Evolutionary conservation across 64 coral and sea anemone genomes (phyloP).

Genomic region (Stylophora pistillata): DNA sequence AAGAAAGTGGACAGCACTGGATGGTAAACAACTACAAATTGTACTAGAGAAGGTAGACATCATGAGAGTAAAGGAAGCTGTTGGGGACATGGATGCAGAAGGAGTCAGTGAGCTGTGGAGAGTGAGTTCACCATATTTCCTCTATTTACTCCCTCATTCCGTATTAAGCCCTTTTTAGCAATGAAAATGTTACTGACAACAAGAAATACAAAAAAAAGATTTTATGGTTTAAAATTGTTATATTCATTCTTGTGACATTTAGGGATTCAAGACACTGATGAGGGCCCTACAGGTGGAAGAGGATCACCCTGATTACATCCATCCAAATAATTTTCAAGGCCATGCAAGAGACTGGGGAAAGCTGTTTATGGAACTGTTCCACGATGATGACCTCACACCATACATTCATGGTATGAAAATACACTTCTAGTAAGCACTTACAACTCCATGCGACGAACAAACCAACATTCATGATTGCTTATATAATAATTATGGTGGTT

Average conservation of each 20-base stretch:
- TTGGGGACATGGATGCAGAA: not conserved
- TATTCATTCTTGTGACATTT: not conserved
- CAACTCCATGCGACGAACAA: too few relatives aligned
- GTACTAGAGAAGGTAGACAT: too few relatives aligned
- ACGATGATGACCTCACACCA: slow-evolving; percentile 49
- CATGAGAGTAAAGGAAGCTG: not conserved
- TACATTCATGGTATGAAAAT: slow-evolving; percentile 24
- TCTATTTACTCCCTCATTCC: not conserved
- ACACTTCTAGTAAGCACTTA: too few relatives aligned
- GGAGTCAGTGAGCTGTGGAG: slow-evolving; percentile 13
- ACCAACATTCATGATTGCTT: too few relatives aligned
- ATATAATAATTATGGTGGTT: too few relatives aligned
- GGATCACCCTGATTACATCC: slow-evolving; percentile 16
- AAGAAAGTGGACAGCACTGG: not conserved
- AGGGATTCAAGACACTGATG: slow-evolving; percentile 65
- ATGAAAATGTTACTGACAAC: too few relatives aligned
- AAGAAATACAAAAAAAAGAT: too few relatives aligned
- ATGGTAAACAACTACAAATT: slow-evolving; percentile 1
- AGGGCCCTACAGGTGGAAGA: slow-evolving; percentile 32
- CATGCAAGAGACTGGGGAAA: slow-evolving; percentile 33
- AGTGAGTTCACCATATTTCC: not conserved
- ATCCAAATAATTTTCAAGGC: not conserved
- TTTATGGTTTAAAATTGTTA: too few relatives aligned
- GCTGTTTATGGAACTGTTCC: slow-evolving; percentile 25
- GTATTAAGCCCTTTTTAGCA: not conserved